Percentiles rank a stretch among this genome's conserved stretches.
These are phyloP conservation scores for Pseudorasbora parva DNA, from an alignment of 2,113 vertebrate genomes.

Conservation along the genomic window DNA sequence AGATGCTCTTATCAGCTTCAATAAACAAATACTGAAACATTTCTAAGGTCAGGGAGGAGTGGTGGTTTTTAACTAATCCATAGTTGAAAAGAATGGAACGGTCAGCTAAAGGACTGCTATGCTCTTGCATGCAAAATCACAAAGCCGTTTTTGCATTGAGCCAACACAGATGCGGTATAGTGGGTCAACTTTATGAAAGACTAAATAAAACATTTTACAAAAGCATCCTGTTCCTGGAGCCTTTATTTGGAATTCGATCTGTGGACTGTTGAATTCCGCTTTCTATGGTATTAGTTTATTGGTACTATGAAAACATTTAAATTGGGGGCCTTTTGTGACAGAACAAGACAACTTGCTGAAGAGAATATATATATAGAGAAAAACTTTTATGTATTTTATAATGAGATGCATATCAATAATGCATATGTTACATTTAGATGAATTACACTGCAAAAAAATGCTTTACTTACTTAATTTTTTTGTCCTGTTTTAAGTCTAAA, in stretches of 20 bases:
- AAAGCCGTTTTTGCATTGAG: conserved; percentile 20
- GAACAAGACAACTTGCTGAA: conserved; percentile 37
- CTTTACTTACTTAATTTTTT: too few species aligned
- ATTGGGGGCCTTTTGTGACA: conserved; percentile 42
- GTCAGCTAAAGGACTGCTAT: background rate
- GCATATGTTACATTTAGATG: too few species aligned
- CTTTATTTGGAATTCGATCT: conserved; percentile 45
- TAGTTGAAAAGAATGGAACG: conserved; percentile 19
- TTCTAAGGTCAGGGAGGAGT: conserved; percentile 31
- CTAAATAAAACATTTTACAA: conserved; percentile 52
- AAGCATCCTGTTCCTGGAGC: conserved; percentile 54
- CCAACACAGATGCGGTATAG: conserved; percentile 36
- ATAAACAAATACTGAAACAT: conserved; percentile 16
- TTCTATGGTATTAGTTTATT: conserved; percentile 30
- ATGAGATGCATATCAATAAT: too few species aligned
- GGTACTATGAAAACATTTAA: conserved; percentile 43
- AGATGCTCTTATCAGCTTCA: background rate
- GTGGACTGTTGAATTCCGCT: conserved; percentile 18
- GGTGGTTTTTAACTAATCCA: conserved; percentile 38
- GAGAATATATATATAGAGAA: background rate
- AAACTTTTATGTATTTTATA: too few species aligned
- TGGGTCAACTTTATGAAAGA: conserved; percentile 42
- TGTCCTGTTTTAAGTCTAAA: too few species aligned
- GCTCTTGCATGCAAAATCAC: conserved; percentile 40
- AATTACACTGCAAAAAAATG: too few species aligned